Percentiles rank a stretch among this genome's conserved stretches.
phyloP scores from a whole-genome alignment of 2,797 vertebrate genomes.

The Brachyrhaphis roseni region DNA sequence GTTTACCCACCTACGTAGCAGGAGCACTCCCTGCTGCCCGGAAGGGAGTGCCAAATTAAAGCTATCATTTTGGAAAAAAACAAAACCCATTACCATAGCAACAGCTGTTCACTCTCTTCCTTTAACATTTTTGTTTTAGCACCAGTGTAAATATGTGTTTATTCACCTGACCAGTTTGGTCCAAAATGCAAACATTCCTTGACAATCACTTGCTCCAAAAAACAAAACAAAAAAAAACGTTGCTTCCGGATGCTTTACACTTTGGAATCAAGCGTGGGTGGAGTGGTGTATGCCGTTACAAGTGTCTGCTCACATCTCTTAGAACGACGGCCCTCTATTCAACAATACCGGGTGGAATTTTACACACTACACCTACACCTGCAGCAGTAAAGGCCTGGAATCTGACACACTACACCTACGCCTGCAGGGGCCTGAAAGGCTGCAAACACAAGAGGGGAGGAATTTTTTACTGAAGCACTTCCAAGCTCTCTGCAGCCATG shows the following conservation, averaged over 20 bases:
- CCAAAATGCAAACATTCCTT: conserved; percentile 29
- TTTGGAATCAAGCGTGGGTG: conserved; percentile 3
- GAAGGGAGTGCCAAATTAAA: conserved; percentile 66
- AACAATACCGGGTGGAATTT: conserved; percentile 62
- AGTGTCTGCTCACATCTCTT: conserved; percentile 14
- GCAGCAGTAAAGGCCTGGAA: conserved; percentile 62
- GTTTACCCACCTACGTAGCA: conserved; percentile 64
- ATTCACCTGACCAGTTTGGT: conserved; percentile 50
- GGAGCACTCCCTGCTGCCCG: conserved; percentile 46
- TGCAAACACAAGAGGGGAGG: conserved; percentile 43
- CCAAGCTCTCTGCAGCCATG: conserved; percentile 14
- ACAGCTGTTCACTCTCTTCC: conserved; percentile 9
- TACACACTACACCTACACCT: conserved; percentile 73
- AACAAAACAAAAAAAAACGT: no score
- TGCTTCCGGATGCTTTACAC: background rate
- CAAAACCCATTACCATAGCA: conserved; percentile 62
- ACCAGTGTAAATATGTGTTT: conserved; percentile 38
- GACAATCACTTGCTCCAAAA: background rate
- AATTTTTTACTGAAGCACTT: conserved; percentile 58
- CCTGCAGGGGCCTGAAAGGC: conserved; percentile 52
- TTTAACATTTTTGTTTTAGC: background rate
- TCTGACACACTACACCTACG: conserved; percentile 67
- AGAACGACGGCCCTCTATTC: conserved; percentile 12
- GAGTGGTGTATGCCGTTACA: conserved; percentile 5
- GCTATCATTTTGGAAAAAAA: conserved; percentile 69